Evolutionary conservation across 2,113 vertebrate genomes (phyloP).

Genomic region (Prunella fulvescens): DNA sequence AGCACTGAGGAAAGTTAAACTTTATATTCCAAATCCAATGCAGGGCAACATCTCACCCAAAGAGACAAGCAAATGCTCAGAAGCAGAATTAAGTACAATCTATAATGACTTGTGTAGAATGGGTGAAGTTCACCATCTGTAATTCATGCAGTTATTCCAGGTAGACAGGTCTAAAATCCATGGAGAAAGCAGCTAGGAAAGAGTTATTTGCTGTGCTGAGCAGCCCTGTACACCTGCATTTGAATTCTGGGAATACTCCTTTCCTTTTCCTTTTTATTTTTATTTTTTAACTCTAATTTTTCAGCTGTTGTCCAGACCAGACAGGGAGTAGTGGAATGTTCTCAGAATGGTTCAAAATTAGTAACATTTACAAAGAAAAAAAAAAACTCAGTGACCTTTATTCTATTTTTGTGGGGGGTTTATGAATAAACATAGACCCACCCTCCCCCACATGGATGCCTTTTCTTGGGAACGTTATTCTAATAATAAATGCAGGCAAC

Average conservation of each 20-base stretch:
- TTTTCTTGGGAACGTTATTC: slow-evolving; percentile 55
- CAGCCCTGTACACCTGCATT: background rate
- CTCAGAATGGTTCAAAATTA: slow-evolving; percentile 57
- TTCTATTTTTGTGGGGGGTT: slow-evolving; percentile 19
- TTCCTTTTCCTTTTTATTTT: background rate
- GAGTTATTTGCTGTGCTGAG: background rate
- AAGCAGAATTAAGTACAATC: slow-evolving; percentile 14
- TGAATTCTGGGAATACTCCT: background rate
- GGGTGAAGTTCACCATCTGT: background rate
- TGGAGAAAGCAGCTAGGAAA: background rate
- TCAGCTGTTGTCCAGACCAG: background rate
- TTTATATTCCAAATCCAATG: background rate
- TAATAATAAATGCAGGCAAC: slow-evolving; percentile 55
- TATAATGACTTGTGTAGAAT: background rate
- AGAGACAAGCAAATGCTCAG: background rate
- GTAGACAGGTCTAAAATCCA: background rate
- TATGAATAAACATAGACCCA: slow-evolving; percentile 45
- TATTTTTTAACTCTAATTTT: background rate
- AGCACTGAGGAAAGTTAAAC: background rate
- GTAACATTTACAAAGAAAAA: slow-evolving; percentile 20
- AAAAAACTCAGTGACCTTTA: slow-evolving; percentile 32
- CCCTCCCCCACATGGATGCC: slow-evolving; percentile 4
- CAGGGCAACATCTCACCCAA: background rate
- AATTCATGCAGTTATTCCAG: background rate
- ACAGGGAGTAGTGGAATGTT: slow-evolving; percentile 40